Evolutionary conservation across 2,113 vertebrate genomes (phyloP).

Genomic region (Misgurnus anguillicaudatus): DNA sequence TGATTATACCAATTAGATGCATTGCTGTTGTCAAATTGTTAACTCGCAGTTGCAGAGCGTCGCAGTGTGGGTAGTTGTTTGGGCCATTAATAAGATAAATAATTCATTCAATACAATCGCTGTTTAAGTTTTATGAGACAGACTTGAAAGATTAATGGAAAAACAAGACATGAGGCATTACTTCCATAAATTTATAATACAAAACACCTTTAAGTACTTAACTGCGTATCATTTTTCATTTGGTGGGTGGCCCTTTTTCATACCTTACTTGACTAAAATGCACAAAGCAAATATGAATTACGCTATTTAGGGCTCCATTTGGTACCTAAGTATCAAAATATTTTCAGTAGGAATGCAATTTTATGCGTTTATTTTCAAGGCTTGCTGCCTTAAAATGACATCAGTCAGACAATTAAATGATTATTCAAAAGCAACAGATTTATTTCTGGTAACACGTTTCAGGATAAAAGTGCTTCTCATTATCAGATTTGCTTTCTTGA

Average conservation of each 20-base stretch:
- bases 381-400: neutral
- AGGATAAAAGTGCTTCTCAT: constrained; percentile 24
- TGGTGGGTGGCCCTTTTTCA: neutral
- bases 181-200: constrained; percentile 9
- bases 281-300: neutral
- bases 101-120: constrained; percentile 32
- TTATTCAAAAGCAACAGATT: constrained; percentile 2
- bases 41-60: constrained; percentile 21
- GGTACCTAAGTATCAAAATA: neutral
- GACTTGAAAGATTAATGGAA: constrained; percentile 31
- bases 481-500: constrained; percentile 52
- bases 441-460: constrained; percentile 25
- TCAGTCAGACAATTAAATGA: neutral
- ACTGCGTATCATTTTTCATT: neutral
- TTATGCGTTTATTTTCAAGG: neutral
- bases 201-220: neutral
- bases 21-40: constrained; percentile 41
- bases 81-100: constrained; percentile 38
- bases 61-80: neutral
- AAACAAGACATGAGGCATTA: constrained; percentile 3
- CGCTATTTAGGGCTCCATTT: neutral
- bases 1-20: constrained; percentile 34
- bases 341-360: neutral
- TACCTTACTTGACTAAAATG: neutral
- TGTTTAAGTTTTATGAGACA: constrained; percentile 32